phyloP scores from a whole-genome alignment of 2,113 vertebrate species.

The Oophaga pumilio region DNA sequence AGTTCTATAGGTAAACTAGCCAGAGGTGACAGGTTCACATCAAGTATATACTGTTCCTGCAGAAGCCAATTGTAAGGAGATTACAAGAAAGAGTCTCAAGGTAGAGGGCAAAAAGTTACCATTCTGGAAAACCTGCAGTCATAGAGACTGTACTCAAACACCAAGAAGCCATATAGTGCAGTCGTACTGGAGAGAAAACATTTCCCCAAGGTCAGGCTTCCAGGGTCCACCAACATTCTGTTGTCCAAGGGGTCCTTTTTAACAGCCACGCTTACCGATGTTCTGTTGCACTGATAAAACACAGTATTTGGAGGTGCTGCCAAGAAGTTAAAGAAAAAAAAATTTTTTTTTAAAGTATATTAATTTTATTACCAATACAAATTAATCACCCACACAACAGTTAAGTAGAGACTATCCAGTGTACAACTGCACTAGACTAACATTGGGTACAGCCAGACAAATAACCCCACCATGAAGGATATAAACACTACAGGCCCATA shows the following conservation, averaged over 20 bases:
- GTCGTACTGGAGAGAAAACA: conserved; percentile 2
- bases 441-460: no score
- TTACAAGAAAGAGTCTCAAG: no score
- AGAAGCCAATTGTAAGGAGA: no score
- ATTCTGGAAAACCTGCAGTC: conserved; percentile 51
- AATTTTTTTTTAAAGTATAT: background rate
- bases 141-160: conserved; percentile 28
- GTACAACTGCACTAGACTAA: background rate
- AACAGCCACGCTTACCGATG: conserved; percentile 30
- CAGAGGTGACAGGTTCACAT: no score
- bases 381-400: background rate
- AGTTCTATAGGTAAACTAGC: no score
- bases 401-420: background rate
- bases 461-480: no score
- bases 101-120: conserved; percentile 30
- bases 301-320: conserved; percentile 3
- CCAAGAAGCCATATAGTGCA: background rate
- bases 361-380: background rate
- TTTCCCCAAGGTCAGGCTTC: conserved; percentile 35
- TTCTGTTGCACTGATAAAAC: conserved; percentile 45
- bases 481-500: no score
- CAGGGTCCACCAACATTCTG: conserved; percentile 7
- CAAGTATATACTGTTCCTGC: no score
- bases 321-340: background rate
- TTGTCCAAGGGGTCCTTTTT: background rate